Conservation (phyloP, 2,797 vertebrate species). For the Iguana delicatissima region DNA sequence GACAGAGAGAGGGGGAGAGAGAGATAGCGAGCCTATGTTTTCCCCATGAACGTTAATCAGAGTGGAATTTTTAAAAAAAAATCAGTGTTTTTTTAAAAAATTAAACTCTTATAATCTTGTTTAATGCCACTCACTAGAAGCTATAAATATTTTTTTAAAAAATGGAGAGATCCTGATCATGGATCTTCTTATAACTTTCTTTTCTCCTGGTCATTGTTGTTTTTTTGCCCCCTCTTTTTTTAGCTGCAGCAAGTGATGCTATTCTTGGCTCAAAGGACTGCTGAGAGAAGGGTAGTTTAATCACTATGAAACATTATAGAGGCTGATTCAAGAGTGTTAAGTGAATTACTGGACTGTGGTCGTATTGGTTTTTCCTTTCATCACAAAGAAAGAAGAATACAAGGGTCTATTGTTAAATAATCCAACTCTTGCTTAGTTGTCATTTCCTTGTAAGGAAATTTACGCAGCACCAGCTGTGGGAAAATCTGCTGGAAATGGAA, state of each 20-base stretch:
- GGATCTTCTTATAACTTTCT: not conserved
- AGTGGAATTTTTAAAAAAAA: not conserved
- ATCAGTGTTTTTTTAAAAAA: not conserved
- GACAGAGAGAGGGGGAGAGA: not conserved
- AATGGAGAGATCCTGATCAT: not conserved
- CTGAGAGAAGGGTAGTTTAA: not conserved
- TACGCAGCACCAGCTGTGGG: not conserved
- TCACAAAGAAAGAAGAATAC: not conserved
- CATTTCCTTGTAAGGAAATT: constrained; percentile 30
- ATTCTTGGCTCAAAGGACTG: constrained; percentile 18
- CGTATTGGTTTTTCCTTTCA: constrained; percentile 21
- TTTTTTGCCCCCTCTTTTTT: not conserved
- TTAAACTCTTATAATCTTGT: not conserved
- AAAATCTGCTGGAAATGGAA: constrained; percentile 39
- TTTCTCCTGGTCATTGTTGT: not conserved
- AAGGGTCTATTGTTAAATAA: constrained; percentile 16
- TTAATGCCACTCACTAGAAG: not conserved
- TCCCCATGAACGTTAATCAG: not conserved
- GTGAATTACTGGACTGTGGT: constrained; percentile 30
- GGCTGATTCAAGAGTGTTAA: constrained; percentile 21
- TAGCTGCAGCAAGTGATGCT: not conserved
- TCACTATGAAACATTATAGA: constrained; percentile 17
- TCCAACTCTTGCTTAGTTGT: not conserved
- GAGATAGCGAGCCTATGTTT: not conserved
- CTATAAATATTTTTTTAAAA: no score